Percentiles rank a stretch among this genome's conserved stretches.
Conservation (phyloP, 1,140 invertebrate species). For the Gryllus bimaculatus region DNA sequence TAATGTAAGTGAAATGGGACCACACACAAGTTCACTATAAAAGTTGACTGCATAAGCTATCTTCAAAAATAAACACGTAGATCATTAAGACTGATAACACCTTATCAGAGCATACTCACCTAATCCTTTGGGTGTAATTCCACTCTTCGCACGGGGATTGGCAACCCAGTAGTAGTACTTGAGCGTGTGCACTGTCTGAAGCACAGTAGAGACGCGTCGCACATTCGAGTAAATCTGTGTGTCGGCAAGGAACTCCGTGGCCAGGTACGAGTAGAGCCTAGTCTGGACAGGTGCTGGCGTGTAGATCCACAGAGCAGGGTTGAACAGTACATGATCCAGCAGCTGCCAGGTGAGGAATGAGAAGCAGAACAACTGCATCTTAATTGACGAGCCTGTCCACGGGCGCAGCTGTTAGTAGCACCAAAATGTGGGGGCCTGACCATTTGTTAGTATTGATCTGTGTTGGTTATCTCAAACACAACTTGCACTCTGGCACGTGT, state of each 20-base stretch:
- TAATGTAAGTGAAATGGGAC: too few relatives aligned
- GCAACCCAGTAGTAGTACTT: constrained; percentile 99
- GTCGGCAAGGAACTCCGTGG: constrained; percentile 94
- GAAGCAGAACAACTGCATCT: constrained; percentile 64
- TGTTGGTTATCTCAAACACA: not conserved
- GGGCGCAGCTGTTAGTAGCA: constrained; percentile 7
- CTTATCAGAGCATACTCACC: constrained; percentile 48
- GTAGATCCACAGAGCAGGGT: constrained; percentile 97
- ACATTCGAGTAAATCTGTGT: constrained; percentile 97
- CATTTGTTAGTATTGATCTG: constrained; percentile 5
- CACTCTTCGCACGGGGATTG: constrained; percentile 88
- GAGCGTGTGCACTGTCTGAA: constrained; percentile 95
- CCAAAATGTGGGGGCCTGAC: constrained; percentile 2
- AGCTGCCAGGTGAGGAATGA: constrained; percentile 81
- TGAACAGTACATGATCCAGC: constrained; percentile 97
- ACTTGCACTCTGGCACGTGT: constrained; percentile 2
- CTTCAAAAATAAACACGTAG: too few relatives aligned
- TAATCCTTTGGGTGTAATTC: constrained; percentile 86
- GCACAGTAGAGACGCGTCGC: constrained; percentile 87
- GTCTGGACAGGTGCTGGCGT: constrained; percentile 93
- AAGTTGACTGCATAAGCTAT: too few relatives aligned
- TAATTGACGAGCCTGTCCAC: constrained; percentile 27
- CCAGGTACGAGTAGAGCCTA: constrained; percentile 91
- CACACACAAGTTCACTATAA: too few relatives aligned
- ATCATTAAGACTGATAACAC: too few relatives aligned